Percentiles rank a stretch among this genome's conserved stretches.
These are phyloP conservation scores for Cheilosia urbana DNA, from an alignment of 2,888 invertebrate genomes.

Conservation along the genomic window DNA sequence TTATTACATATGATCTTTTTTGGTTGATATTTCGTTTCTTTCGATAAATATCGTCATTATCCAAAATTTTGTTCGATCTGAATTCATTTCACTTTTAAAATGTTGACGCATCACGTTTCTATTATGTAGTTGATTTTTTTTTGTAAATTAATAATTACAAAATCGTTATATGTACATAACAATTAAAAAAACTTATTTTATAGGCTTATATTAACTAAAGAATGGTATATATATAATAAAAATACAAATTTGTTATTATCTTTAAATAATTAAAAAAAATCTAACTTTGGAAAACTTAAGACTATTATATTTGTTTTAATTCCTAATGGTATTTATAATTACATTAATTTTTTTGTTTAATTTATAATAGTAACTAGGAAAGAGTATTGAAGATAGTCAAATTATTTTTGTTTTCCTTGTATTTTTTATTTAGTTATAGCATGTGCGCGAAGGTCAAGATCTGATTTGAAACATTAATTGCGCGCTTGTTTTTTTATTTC, in stretches of 20 bases:
- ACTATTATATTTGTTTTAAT: slow-evolving; percentile 53
- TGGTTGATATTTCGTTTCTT: slow-evolving; percentile 49
- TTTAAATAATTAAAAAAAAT: slow-evolving; percentile 51
- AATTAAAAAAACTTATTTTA: slow-evolving; percentile 63
- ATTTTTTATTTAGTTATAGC: slow-evolving; percentile 40
- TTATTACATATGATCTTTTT: slow-evolving; percentile 57
- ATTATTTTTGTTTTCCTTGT: slow-evolving; percentile 44
- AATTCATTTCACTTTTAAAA: slow-evolving; percentile 37
- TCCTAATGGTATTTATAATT: slow-evolving; percentile 62
- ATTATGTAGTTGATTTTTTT: slow-evolving; percentile 61
- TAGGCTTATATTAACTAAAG: slow-evolving; percentile 60
- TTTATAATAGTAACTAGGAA: slow-evolving; percentile 63
- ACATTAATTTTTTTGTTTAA: slow-evolving; percentile 60
- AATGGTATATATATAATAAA: slow-evolving; percentile 59
- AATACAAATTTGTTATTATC: slow-evolving; percentile 61
- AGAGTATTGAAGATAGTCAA: slow-evolving; percentile 64
- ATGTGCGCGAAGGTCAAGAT: slow-evolving; percentile 43
- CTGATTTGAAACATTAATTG: slow-evolving; percentile 62
- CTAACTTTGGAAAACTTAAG: slow-evolving; percentile 37
- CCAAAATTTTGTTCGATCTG: slow-evolving; percentile 32
- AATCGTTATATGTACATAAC: slow-evolving; percentile 68
- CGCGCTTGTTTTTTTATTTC: background rate
- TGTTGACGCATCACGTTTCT: slow-evolving; percentile 61
- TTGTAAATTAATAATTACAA: slow-evolving; percentile 68
- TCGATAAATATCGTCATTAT: slow-evolving; percentile 52